Base-by-base conservation (phyloP, 2,113 vertebrate genomes). In the Lampris megalopsis region DNA sequence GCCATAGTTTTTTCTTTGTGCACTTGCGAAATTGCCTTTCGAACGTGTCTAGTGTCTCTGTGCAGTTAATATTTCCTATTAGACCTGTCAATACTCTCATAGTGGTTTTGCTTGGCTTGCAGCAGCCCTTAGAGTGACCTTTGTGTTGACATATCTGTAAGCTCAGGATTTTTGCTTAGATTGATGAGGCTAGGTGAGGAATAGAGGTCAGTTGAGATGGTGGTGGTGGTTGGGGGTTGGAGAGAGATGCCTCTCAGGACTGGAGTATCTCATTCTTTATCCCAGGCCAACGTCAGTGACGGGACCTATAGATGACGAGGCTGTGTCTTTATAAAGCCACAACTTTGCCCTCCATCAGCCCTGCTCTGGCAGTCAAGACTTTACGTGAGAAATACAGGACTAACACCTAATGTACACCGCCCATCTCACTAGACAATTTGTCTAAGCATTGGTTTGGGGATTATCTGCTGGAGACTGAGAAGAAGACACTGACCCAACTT, bases 291-390 rank as follows among this genome's bases (percentile, higher is more conserved):
- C 4, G 42, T 36, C 50, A 65, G 58, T 76, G 65, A 66, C 64
- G 64, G 68, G n/a, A 6, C 37, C 1, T 67, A 70, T 64, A 24
- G 37, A 36, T 52, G 49, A 62, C 10, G 38, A 42, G 59, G 38
- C 48, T 10, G 41, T 24, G 24, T 5, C 66, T 61, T 43, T 56
- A 41, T 58, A 37, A 60, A 72, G 57, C 54, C 61, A 77, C 66
- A 43, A 49, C 53, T 80, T 63, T 2, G 0, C 66, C 36, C 37
- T 77, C 41, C 37, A 40, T 50, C 63, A 63, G 57, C 42, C 56
- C 36, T 4, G 13, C 48, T 48, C n/a, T 42, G 38, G 43, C 35
- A 5, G 47, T 58, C 56, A 62, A n/a, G 13, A n/a, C 57, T 24
- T 24, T 36, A 56, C 40, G 1, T 5, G 53, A 35, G 36, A 50